Evolutionary conservation across 35 echinoderm and acorn worm species (phyloP), one percentile per base, ranked within the genome.

Genomic region (Apostichopus parvimensis): DNA sequence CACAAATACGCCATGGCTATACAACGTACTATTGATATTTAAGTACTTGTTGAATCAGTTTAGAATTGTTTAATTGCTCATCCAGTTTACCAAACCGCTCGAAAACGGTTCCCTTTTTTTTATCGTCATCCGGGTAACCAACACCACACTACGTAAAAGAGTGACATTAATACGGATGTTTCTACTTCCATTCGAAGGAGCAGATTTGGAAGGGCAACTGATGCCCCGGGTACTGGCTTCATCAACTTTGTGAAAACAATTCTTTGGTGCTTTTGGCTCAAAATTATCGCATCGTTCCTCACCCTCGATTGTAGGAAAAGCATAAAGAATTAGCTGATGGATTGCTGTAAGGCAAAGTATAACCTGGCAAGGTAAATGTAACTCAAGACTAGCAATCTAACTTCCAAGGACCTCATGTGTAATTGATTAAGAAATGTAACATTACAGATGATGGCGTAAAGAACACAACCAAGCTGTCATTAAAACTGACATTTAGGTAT

Each of bases 401-500:
- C 45, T 83, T 75, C 34, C 52, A 83, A 83, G 80, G 80, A 53
- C 80, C 13, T 54, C 80, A 83, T 57, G 80, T 83, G 80, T 83
- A 83, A 83, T 83, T 83, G 80, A 83, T 83, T 56, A 83, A 83
- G 80, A 83, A 83, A 12, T 83, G 80, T 83, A 83, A 83, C 80
- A 83, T 83, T 83, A 56, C 56, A 4, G 56, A 54, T 45, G 13
- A 53, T 75, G 71, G 71, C 24, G 71, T 75, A 7, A 75, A 75
- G 21, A 18, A 18, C 14, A 18, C 15, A 20, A 75, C 15, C 17
- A 22, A 75, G 14, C 71, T 75, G 71, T 75, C 71, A 75, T 7
- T 22, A 20, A 20, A 18, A n/a, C n/a, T 75, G 71, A 75, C 71
- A 75, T 75, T 75, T 75, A 9, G 58, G 71, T 13, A 22, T 75